Conservation (phyloP, 2,797 vertebrate genomes). For the Selene dorsalis region DNA sequence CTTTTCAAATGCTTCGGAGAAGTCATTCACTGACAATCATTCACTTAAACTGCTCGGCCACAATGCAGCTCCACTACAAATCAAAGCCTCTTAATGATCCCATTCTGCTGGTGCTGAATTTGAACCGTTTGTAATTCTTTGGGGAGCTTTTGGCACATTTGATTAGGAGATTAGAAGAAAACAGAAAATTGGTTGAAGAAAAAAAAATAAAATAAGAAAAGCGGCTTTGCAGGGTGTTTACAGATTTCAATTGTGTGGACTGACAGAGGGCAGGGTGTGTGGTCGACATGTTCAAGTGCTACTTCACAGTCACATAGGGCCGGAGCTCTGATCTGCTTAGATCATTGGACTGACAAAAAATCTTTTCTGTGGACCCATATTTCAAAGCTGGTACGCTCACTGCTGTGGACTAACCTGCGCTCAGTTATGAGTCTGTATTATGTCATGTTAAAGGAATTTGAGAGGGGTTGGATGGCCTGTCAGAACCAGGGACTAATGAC, state of each 20-base stretch:
- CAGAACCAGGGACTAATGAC: conserved; percentile 1
- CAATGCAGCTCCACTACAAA: conserved; percentile 58
- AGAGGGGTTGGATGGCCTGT: not conserved
- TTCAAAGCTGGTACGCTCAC: conserved; percentile 19
- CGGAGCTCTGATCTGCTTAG: conserved; percentile 49
- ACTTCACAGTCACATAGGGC: conserved; percentile 86
- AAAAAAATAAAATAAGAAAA: conserved; percentile 87
- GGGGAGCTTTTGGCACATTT: conserved; percentile 89
- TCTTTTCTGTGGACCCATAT: conserved; percentile 28
- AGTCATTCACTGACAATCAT: conserved; percentile 57
- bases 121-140: conserved; percentile 86
- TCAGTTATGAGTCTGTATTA: conserved; percentile 32
- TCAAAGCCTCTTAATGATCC: conserved; percentile 85
- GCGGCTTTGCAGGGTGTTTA: conserved; percentile 89
- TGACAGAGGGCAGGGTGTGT: conserved; percentile 85
- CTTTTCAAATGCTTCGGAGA: conserved; percentile 62
- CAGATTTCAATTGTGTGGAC: conserved; percentile 89
- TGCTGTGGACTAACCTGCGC: conserved; percentile 17
- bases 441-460: conserved; percentile 47
- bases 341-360: conserved; percentile 29
- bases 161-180: conserved; percentile 88
- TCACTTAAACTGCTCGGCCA: conserved; percentile 37
- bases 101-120: conserved; percentile 85
- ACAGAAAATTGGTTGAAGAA: conserved; percentile 39
- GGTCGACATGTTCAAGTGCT: conserved; percentile 89